Evolutionary conservation across 2,113 vertebrate genomes (phyloP).

Genomic region (Ellobius talpinus): DNA sequence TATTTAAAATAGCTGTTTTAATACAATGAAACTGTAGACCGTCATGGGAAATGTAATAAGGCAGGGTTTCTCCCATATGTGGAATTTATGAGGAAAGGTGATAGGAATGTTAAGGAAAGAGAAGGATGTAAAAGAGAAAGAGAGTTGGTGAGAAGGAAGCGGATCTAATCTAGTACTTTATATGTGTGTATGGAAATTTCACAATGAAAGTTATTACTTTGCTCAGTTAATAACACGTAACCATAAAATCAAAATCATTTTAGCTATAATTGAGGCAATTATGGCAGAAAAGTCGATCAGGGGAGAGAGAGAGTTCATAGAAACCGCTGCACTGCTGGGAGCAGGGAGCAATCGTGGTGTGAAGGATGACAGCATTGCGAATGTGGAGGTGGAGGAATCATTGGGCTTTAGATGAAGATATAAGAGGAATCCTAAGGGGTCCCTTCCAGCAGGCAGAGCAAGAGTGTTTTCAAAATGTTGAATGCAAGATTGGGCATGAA

Average conservation of each 20-base stretch:
- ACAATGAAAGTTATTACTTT: not conserved
- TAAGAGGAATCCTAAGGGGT: not conserved
- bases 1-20: not conserved
- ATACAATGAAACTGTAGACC: too few relatives aligned
- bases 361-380: fast-evolving
- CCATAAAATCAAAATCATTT: not conserved
- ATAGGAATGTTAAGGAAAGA: not conserved
- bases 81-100: not conserved
- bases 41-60: not conserved
- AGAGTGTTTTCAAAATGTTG: not conserved
- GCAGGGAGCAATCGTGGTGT: too few relatives aligned
- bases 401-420: not conserved
- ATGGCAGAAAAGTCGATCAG: not conserved
- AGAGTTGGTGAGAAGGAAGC: too few relatives aligned
- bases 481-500: too few relatives aligned
- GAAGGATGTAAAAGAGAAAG: not conserved
- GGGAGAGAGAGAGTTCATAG: not conserved
- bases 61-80: not conserved
- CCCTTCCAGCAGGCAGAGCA: not conserved
- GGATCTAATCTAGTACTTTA: not conserved
- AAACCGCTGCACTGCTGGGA: not conserved
- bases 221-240: not conserved
- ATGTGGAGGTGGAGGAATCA: not conserved
- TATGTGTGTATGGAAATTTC: not conserved
- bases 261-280: too few relatives aligned